phyloP scores from a whole-genome alignment of 2,888 invertebrate species.

The Phortica magna region DNA sequence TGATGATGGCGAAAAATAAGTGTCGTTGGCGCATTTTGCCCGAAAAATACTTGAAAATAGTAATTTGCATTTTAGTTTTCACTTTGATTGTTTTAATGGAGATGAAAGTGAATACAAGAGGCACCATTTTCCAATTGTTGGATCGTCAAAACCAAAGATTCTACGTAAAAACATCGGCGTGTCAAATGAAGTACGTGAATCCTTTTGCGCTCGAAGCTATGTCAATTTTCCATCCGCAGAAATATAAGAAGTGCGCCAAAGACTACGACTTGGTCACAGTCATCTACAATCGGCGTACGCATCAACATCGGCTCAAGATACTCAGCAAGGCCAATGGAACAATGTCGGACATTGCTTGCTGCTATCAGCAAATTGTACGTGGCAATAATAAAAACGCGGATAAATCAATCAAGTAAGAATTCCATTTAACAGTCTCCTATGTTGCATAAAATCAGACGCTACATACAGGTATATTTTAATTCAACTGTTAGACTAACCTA shows the following conservation, averaged over 20 bases:
- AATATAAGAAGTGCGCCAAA: slow-evolving; percentile 79
- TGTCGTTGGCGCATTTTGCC: no score
- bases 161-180: slow-evolving; percentile 79
- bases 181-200: slow-evolving; percentile 82
- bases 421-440: neutral
- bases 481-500: no score
- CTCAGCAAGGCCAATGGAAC: slow-evolving; percentile 57
- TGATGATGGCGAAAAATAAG: no score
- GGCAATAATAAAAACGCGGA: slow-evolving; percentile 64
- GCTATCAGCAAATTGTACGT: slow-evolving; percentile 70
- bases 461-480: neutral
- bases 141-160: neutral
- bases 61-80: no score
- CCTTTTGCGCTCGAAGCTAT: slow-evolving; percentile 80
- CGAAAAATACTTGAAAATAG: no score
- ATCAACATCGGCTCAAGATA: slow-evolving; percentile 56
- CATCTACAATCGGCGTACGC: slow-evolving; percentile 50
- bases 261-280: slow-evolving; percentile 63
- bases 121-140: no score
- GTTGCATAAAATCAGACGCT: no score
- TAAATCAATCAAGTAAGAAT: slow-evolving; percentile 60
- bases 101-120: no score
- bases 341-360: slow-evolving; percentile 61
- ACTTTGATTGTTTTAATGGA: no score
- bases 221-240: slow-evolving; percentile 78